phyloP scores from a whole-genome alignment of 2,888 invertebrate species.

The Pachydiplax longipennis region DNA sequence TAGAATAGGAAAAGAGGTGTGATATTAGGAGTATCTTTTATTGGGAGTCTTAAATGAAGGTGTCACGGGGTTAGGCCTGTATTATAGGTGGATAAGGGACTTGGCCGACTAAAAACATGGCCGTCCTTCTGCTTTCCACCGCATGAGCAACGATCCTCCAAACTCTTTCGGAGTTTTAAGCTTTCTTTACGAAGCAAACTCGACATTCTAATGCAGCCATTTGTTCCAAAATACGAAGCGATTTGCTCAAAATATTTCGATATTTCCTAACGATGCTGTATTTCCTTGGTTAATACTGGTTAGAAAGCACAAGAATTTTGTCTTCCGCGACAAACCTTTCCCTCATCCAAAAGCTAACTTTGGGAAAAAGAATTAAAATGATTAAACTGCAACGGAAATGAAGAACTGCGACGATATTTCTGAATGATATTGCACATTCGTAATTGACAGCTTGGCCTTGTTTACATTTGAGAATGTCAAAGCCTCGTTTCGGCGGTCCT shows the following conservation, averaged over 20 bases:
- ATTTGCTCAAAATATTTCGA: slow-evolving; percentile 17
- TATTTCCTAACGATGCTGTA: background rate
- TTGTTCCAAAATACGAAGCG: slow-evolving; percentile 31
- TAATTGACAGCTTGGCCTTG: background rate
- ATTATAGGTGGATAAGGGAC: slow-evolving; percentile 8
- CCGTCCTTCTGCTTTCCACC: background rate
- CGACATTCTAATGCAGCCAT: slow-evolving; percentile 43
- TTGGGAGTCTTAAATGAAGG: background rate
- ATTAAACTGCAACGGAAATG: background rate
- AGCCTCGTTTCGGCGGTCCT: background rate
- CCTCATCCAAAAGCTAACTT: no score
- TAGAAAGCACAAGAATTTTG: slow-evolving; percentile 10
- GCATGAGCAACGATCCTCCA: slow-evolving; percentile 38
- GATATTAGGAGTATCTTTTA: background rate
- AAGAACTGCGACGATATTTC: no score
- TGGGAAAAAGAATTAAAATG: no score
- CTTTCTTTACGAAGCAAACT: slow-evolving; percentile 26
- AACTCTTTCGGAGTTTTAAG: slow-evolving; percentile 26
- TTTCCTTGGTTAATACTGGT: background rate
- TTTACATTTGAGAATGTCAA: background rate
- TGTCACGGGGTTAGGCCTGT: slow-evolving; percentile 15
- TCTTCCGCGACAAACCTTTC: background rate
- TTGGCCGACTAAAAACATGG: slow-evolving; percentile 7
- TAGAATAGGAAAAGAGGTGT: background rate
- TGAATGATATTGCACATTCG: background rate